These are phyloP conservation scores for Calosoma granatense DNA, from an alignment of 1,140 invertebrate genomes.

Conservation along the genomic window DNA sequence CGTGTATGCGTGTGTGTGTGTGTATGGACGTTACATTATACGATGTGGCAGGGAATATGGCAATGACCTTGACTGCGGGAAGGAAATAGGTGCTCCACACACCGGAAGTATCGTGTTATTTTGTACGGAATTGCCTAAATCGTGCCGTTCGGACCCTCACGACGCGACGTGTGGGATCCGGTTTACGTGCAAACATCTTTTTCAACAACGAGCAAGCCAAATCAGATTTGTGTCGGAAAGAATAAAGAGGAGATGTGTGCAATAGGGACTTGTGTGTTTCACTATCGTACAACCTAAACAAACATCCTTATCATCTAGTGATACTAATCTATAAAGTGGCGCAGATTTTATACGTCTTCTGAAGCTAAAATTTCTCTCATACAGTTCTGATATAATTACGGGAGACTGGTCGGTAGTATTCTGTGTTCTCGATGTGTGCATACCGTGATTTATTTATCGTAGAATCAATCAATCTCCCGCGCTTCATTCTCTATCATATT, in stretches of 20 bases:
- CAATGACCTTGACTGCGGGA: not conserved
- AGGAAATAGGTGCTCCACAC: not conserved
- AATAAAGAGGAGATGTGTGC: too few species aligned
- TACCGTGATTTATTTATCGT: not conserved
- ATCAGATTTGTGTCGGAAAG: not conserved
- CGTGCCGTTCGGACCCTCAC: not conserved
- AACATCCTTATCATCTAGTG: too few species aligned
- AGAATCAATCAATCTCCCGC: not conserved
- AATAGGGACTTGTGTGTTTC: too few species aligned
- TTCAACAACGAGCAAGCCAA: too few species aligned
- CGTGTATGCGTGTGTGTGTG: too few species aligned
- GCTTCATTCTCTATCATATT: not conserved
- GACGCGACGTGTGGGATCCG: too few species aligned
- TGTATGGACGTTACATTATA: too few species aligned
- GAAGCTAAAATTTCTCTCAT: not conserved
- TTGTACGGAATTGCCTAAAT: not conserved
- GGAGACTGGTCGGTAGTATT: too few species aligned
- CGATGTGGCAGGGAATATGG: not conserved
- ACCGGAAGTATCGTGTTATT: not conserved
- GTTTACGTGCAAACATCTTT: not conserved
- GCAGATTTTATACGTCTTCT: not conserved
- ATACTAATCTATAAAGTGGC: not conserved
- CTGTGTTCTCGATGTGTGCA: too few species aligned
- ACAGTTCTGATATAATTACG: not conserved
- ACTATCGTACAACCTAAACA: too few species aligned